Percentiles rank a stretch among this genome's conserved stretches.
Evolutionary conservation across 2,113 vertebrate genomes (phyloP).

Genomic region (Toxotes chatareus): DNA sequence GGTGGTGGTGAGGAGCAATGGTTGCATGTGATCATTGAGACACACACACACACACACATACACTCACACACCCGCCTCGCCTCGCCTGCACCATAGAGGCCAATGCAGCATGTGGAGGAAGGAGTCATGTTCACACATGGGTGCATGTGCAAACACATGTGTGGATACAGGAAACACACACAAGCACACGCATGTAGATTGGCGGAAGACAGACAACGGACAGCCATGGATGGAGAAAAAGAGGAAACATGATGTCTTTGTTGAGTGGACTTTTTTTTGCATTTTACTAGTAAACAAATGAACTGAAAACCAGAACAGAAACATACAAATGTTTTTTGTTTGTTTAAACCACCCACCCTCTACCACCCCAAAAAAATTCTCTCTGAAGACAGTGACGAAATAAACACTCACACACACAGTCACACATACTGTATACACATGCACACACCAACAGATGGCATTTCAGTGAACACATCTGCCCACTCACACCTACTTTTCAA

Average conservation of each 20-base stretch:
- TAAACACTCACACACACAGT: constrained; percentile 43
- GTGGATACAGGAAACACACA: background rate
- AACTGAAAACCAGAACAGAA: constrained; percentile 69
- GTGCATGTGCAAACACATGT: constrained; percentile 14
- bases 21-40: constrained; percentile 5
- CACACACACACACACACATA: background rate
- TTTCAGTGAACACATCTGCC: constrained; percentile 63
- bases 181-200: background rate
- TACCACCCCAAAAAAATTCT: constrained; percentile 63
- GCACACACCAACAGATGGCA: constrained; percentile 51
- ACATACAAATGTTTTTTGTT: constrained; percentile 34
- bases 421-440: constrained; percentile 23
- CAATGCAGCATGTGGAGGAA: constrained; percentile 50
- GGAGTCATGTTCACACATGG: constrained; percentile 35
- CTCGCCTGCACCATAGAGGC: constrained; percentile 54
- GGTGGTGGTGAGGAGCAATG: background rate
- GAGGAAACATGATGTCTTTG: constrained; percentile 34
- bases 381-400: constrained; percentile 83
- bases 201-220: constrained; percentile 61
- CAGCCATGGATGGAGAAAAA: constrained; percentile 18
- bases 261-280: constrained; percentile 63
- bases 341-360: constrained; percentile 62
- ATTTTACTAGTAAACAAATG: constrained; percentile 73
- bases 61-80: background rate
- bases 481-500: constrained; percentile 57